Evolutionary conservation across 1,140 invertebrate genomes (phyloP).

Genomic region (Drosophila varians): DNA sequence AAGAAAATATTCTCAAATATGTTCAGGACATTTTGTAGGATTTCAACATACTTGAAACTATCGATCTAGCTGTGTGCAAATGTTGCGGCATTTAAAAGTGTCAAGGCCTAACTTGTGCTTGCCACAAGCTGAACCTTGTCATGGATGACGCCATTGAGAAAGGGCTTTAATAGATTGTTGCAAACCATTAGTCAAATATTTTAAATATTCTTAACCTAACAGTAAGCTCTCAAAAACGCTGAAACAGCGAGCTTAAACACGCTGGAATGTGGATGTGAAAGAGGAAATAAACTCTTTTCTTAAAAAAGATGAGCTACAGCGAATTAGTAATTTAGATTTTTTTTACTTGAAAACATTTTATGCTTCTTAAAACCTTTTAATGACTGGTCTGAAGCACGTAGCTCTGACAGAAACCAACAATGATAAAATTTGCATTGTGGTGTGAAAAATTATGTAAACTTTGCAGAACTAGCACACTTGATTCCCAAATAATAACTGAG

Average conservation of each 20-base stretch:
- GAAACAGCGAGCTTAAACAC: conserved; percentile 7
- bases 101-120: conserved; percentile 17
- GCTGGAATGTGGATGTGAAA: conserved; percentile 7
- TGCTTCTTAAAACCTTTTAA: conserved; percentile 20
- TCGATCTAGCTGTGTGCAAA: conserved; percentile 2
- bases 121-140: conserved; percentile 13
- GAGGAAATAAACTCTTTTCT: conserved; percentile 10
- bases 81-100: conserved; percentile 11
- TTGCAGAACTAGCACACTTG: conserved; percentile 8
- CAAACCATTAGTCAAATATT: not conserved
- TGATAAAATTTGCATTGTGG: conserved; percentile 15
- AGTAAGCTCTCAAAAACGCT: conserved; percentile 7
- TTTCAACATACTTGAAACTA: conserved; percentile 4
- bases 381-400: conserved; percentile 13
- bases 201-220: conserved; percentile 9
- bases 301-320: conserved; percentile 16
- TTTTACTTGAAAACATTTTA: conserved; percentile 9
- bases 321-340: conserved; percentile 18
- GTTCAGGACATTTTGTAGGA: conserved; percentile 17
- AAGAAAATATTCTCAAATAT: conserved; percentile 16
- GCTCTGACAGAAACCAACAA: conserved; percentile 15
- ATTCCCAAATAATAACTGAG: no score
- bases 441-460: conserved; percentile 14
- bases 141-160: conserved; percentile 17
- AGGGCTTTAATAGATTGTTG: not conserved